Conservation (phyloP, 2,888 invertebrate genomes). For the Drosophila greeni region DNA sequence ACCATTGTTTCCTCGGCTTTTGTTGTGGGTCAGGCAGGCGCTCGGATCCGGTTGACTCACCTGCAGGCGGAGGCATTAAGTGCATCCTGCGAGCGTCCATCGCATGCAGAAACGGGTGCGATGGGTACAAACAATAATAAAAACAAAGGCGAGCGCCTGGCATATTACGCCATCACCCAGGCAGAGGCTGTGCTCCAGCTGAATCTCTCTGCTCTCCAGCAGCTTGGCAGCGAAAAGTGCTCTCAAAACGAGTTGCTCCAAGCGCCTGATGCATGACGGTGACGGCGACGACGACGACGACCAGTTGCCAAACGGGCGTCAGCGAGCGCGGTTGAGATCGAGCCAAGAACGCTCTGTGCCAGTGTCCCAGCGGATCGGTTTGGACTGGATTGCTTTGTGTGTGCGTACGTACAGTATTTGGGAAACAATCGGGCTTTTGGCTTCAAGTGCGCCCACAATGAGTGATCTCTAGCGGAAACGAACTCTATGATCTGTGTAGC, state of each 20-base stretch:
- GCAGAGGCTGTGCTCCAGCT: conserved; percentile 19
- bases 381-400: conserved; percentile 32
- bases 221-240: conserved; percentile 14
- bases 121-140: conserved; percentile 11
- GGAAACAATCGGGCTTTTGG: conserved; percentile 13
- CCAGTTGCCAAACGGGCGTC: conserved; percentile 67
- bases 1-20: neutral
- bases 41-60: conserved; percentile 8
- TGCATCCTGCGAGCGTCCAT: conserved; percentile 14
- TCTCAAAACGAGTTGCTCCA: conserved; percentile 41
- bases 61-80: conserved; percentile 4
- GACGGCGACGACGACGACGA: conserved; percentile 20
- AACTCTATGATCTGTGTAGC: conserved; percentile 6
- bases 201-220: conserved; percentile 35
- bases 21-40: conserved; percentile 15
- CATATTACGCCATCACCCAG: conserved; percentile 38
- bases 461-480: conserved; percentile 12
- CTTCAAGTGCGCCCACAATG: conserved; percentile 36
- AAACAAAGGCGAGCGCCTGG: conserved; percentile 22
- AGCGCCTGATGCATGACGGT: conserved; percentile 38
- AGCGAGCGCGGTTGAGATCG: conserved; percentile 54
- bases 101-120: neutral
- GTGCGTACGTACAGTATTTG: conserved; percentile 26
- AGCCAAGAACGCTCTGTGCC: conserved; percentile 29
- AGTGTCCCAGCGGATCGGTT: conserved; percentile 18